These are phyloP conservation scores for Coenonympha glycerion DNA, from an alignment of 2,888 invertebrate species.

Conservation along the genomic window DNA sequence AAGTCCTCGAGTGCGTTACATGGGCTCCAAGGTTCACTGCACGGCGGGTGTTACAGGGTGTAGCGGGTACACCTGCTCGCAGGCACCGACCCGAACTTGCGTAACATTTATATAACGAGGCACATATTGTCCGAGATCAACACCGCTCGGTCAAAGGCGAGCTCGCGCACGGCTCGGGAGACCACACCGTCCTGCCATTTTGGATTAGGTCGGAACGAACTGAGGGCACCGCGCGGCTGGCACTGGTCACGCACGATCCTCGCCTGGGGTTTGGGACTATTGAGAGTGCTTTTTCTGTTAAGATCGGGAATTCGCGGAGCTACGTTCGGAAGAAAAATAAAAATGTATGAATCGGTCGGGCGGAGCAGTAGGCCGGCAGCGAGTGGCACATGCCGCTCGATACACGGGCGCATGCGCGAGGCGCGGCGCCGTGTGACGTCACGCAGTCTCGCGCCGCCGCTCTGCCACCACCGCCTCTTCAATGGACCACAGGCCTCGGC, in stretches of 20 bases:
- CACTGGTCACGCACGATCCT: conserved; percentile 18
- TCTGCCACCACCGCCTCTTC: conserved; percentile 40
- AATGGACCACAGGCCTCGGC: conserved; percentile 37
- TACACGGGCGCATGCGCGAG: conserved; percentile 68
- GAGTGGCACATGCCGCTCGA: conserved; percentile 72
- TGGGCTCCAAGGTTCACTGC: conserved; percentile 52
- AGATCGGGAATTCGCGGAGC: conserved; percentile 45
- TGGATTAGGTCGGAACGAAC: conserved; percentile 44
- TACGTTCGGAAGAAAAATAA: conserved; percentile 64
- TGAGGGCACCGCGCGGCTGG: conserved; percentile 28
- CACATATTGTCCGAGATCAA: conserved; percentile 52
- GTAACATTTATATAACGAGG: conserved; percentile 71
- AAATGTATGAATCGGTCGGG: conserved; percentile 68
- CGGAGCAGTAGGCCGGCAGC: conserved; percentile 60
- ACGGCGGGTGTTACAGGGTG: conserved; percentile 45
- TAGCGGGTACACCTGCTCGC: conserved; percentile 51
- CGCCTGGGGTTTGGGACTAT: conserved; percentile 26
- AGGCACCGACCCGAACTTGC: conserved; percentile 61
- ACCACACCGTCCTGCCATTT: conserved; percentile 59
- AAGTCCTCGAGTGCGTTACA: conserved; percentile 52
- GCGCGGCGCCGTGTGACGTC: conserved; percentile 57
- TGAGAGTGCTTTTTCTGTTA: conserved; percentile 40
- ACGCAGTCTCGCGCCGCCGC: conserved; percentile 54
- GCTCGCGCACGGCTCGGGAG: conserved; percentile 46
- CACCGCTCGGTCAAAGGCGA: conserved; percentile 47